phyloP scores from a whole-genome alignment of 2,797 vertebrate genomes.

The Philypnodon macrostomus region DNA sequence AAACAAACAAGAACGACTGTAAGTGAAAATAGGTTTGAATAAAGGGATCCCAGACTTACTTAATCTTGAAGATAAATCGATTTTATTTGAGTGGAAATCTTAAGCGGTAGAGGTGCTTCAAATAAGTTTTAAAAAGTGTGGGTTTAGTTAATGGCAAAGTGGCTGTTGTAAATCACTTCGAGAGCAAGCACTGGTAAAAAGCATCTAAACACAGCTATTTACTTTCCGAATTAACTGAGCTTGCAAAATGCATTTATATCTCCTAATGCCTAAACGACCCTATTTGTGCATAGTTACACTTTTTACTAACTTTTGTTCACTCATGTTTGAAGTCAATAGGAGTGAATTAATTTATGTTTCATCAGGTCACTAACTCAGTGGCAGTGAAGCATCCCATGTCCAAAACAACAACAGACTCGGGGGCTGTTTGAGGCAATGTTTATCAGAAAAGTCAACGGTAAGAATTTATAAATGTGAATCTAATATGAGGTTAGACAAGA shows the following conservation, averaged over 20 bases:
- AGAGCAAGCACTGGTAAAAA: too few species aligned
- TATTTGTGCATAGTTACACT: neutral
- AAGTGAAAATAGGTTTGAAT: too few species aligned
- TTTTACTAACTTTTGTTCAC: slow-evolving; percentile 27
- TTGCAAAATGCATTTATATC: neutral
- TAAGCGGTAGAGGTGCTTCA: neutral
- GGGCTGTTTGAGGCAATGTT: slow-evolving; percentile 1
- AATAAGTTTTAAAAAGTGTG: too few species aligned
- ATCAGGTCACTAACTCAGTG: slow-evolving; percentile 35
- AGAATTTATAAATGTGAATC: slow-evolving; percentile 15
- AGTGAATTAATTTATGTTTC: slow-evolving; percentile 22
- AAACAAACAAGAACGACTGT: too few species aligned
- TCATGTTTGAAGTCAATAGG: slow-evolving; percentile 23
- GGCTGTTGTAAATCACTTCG: too few species aligned
- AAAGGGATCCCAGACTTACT: too few species aligned
- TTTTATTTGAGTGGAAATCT: too few species aligned
- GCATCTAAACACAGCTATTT: too few species aligned
- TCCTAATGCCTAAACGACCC: neutral
- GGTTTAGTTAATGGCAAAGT: too few species aligned
- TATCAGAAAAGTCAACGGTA: slow-evolving; percentile 9
- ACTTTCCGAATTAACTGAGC: neutral
- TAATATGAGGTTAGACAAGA: slow-evolving; percentile 22
- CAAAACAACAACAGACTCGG: slow-evolving; percentile 14
- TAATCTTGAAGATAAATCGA: too few species aligned
- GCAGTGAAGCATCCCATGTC: slow-evolving; percentile 4